Evolutionary conservation across 2,113 vertebrate species (phyloP).

Genomic region (Taurulus bubalis): DNA sequence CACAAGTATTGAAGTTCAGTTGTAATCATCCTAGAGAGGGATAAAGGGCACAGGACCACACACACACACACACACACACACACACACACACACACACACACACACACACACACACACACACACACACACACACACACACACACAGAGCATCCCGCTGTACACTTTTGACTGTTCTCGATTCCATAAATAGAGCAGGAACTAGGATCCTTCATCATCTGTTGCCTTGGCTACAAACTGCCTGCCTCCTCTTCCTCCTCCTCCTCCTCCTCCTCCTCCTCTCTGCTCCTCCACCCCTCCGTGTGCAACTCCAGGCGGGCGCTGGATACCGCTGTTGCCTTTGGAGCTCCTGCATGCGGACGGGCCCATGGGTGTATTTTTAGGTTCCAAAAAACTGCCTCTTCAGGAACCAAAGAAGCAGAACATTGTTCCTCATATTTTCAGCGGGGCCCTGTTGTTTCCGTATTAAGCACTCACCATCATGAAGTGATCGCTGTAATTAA

Average conservation of each 20-base stretch:
- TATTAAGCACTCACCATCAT: slow-evolving; percentile 28
- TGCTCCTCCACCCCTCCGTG: slow-evolving; percentile 11
- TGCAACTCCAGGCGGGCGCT: slow-evolving; percentile 53
- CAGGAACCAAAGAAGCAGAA: slow-evolving; percentile 16
- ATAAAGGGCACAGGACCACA: slow-evolving; percentile 13
- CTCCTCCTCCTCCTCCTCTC: slow-evolving; percentile 30
- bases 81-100: too few species aligned
- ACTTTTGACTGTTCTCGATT: slow-evolving; percentile 76
- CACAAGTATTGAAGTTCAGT: neutral
- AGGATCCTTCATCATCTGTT: slow-evolving; percentile 76
- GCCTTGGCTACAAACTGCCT: slow-evolving; percentile 77
- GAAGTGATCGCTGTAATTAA: slow-evolving; percentile 59
- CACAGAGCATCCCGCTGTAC: slow-evolving; percentile 40
- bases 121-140: neutral
- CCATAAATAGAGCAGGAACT: slow-evolving; percentile 79
- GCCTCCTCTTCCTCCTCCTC: slow-evolving; percentile 42
- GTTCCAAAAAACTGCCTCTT: neutral
- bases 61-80: too few species aligned
- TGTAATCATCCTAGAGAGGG: neutral
- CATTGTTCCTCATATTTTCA: neutral
- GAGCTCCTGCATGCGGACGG: slow-evolving; percentile 27
- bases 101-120: too few species aligned
- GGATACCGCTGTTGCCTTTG: slow-evolving; percentile 35
- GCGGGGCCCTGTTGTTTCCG: slow-evolving; percentile 6
- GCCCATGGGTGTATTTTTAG: slow-evolving; percentile 55